Evolutionary conservation across 1,140 invertebrate genomes (phyloP).

Genomic region (Calycopis cecrops): DNA sequence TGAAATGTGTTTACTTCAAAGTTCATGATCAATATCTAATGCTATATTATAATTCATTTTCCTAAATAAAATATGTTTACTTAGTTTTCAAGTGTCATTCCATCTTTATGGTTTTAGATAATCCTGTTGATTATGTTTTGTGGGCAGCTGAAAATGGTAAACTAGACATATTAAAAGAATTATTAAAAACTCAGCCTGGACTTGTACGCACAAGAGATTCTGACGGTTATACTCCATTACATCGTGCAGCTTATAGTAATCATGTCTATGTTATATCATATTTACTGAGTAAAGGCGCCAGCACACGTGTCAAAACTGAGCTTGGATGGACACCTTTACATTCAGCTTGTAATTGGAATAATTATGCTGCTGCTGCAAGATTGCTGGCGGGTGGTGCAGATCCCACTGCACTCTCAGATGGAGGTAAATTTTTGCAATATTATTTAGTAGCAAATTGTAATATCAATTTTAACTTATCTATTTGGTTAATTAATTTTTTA

Average conservation of each 20-base stretch:
- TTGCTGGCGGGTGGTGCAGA: slow-evolving; percentile 91
- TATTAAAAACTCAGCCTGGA: slow-evolving; percentile 78
- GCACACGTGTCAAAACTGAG: slow-evolving; percentile 84
- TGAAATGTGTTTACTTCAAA: no score
- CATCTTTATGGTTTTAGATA: slow-evolving; percentile 73
- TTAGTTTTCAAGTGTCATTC: no score
- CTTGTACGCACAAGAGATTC: slow-evolving; percentile 84
- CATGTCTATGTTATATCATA: slow-evolving; percentile 86
- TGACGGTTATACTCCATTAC: slow-evolving; percentile 90
- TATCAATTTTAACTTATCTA: no score
- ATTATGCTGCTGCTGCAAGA: slow-evolving; percentile 82
- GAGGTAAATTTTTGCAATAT: slow-evolving; percentile 68
- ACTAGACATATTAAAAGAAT: slow-evolving; percentile 77
- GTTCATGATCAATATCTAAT: no score
- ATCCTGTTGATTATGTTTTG: slow-evolving; percentile 81
- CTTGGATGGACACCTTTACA: slow-evolving; percentile 96
- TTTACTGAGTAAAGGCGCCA: slow-evolving; percentile 84
- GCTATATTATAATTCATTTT: no score
- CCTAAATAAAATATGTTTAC: no score
- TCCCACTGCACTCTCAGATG: slow-evolving; percentile 90
- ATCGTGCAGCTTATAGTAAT: slow-evolving; percentile 92
- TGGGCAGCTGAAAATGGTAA: slow-evolving; percentile 90
- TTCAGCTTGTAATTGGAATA: slow-evolving; percentile 94
- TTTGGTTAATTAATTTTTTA: no score
- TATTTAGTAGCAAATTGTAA: no score